A percentile compares a stretch with the other conserved stretches of the same genome.
Conservation (phyloP, 2,888 invertebrate species). For the Caradrina clavipalpis region DNA sequence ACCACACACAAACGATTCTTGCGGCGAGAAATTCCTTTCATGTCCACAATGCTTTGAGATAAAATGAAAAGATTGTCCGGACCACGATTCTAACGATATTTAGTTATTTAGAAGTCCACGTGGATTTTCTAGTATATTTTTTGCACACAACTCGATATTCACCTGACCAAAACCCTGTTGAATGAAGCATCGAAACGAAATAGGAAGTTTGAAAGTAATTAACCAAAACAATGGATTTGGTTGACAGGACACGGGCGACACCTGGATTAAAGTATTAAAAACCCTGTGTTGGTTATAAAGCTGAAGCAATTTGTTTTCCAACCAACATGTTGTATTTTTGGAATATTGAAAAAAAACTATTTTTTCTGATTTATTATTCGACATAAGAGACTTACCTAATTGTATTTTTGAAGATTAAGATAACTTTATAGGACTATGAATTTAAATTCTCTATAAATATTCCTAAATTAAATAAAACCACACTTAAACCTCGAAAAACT, state of each 20-base stretch:
- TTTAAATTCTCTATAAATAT: too few relatives aligned
- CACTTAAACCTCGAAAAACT: too few relatives aligned
- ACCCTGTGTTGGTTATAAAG: slow-evolving; percentile 8
- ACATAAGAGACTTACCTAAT: too few relatives aligned
- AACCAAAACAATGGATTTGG: slow-evolving; percentile 30
- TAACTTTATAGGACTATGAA: too few relatives aligned
- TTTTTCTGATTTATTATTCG: background rate
- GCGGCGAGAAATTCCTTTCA: slow-evolving; percentile 51
- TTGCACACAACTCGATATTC: background rate
- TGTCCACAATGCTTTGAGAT: slow-evolving; percentile 49
- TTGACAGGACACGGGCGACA: slow-evolving; percentile 22
- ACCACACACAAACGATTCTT: slow-evolving; percentile 60
- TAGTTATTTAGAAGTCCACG: slow-evolving; percentile 21
- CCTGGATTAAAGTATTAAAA: slow-evolving; percentile 16
- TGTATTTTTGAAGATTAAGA: too few relatives aligned
- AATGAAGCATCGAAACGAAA: slow-evolving; percentile 29
- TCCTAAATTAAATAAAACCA: too few relatives aligned
- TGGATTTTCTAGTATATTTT: slow-evolving; percentile 8
- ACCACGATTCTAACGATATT: slow-evolving; percentile 26
- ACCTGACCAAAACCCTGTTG: slow-evolving; percentile 2
- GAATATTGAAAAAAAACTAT: slow-evolving; percentile 1
- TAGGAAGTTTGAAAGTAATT: slow-evolving; percentile 48
- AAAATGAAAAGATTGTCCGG: slow-evolving; percentile 47
- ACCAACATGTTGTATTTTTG: background rate
- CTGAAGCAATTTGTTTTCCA: slow-evolving; percentile 25